These are phyloP conservation scores for Cotesia glomerata DNA, from an alignment of 1,140 invertebrate genomes.

Conservation along the genomic window DNA sequence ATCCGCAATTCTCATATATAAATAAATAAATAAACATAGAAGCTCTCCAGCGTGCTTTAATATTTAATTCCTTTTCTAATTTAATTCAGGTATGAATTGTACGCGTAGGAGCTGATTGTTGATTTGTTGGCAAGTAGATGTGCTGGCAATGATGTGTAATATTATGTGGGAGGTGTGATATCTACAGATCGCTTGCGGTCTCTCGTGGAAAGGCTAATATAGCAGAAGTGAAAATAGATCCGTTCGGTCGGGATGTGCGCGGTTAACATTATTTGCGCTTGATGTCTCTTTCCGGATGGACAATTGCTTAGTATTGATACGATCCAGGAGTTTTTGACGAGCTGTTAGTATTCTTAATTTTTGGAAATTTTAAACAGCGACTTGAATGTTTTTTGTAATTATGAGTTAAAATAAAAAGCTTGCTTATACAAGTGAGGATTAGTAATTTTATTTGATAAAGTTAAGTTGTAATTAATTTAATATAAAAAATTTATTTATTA, in stretches of 20 bases:
- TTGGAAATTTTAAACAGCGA: too few species aligned
- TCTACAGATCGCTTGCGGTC: constrained; percentile 22
- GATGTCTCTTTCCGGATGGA: constrained; percentile 27
- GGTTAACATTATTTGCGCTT: constrained; percentile 29
- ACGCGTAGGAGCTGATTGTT: background rate
- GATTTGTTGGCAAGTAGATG: background rate
- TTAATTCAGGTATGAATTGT: too few species aligned
- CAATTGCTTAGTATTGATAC: background rate
- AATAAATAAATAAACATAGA: background rate
- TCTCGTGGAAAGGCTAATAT: constrained; percentile 14
- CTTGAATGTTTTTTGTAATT: too few species aligned
- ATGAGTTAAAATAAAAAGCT: too few species aligned
- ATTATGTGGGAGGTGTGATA: constrained; percentile 14
- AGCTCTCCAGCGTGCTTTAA: too few species aligned
- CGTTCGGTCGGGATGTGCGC: constrained; percentile 25
- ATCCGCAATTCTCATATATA: constrained; percentile 6
- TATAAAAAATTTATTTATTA: too few species aligned
- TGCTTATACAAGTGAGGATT: too few species aligned
- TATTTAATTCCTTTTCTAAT: too few species aligned
- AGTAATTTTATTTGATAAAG: too few species aligned
- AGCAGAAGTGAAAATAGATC: constrained; percentile 28
- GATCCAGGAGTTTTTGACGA: background rate
- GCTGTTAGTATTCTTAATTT: background rate
- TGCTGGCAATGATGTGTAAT: background rate
- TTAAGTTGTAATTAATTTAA: too few species aligned